These are phyloP conservation scores for Atractosteus spatula DNA, from an alignment of 2,113 vertebrate species.

Conservation along the genomic window DNA sequence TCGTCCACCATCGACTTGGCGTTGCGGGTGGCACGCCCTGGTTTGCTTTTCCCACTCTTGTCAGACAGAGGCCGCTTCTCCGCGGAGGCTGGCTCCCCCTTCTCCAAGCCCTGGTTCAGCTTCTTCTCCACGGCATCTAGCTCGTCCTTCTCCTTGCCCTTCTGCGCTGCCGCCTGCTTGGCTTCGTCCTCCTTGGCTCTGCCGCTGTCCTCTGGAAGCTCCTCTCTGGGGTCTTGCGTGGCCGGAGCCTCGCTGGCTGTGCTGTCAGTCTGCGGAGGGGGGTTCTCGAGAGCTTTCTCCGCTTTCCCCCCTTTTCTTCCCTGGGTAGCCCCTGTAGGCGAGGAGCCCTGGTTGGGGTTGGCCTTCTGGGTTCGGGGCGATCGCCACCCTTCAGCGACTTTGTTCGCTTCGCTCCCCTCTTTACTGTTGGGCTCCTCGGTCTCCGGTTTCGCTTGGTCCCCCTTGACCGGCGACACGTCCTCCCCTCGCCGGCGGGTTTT, in stretches of 20 bases:
- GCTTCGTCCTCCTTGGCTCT: conserved; percentile 55
- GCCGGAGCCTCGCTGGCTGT: conserved; percentile 39
- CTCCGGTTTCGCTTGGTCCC: conserved; percentile 66
- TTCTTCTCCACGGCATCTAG: conserved; percentile 52
- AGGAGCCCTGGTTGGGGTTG: conserved; percentile 52
- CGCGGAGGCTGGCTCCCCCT: conserved; percentile 45
- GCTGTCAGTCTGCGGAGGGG: conserved; percentile 48
- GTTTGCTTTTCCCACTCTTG: conserved; percentile 79
- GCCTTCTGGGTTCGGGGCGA: conserved; percentile 77
- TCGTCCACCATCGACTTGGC: conserved; percentile 67
- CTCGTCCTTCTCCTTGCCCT: conserved; percentile 49
- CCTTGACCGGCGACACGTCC: conserved; percentile 74
- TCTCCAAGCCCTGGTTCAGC: conserved; percentile 30
- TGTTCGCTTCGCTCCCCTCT: conserved; percentile 72
- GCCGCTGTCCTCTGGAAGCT: conserved; percentile 47
- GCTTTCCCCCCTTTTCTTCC: conserved; percentile 75
- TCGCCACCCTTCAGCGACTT: conserved; percentile 64
- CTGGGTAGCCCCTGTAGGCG: conserved; percentile 46
- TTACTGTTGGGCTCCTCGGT: conserved; percentile 70
- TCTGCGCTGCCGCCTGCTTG: conserved; percentile 41
- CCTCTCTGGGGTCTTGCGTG: conserved; percentile 45
- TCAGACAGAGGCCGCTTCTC: conserved; percentile 71
- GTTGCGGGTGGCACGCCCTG: conserved; percentile 75
- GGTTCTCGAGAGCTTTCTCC: conserved; percentile 60
- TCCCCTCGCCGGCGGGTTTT: conserved; percentile 80